phyloP scores from a whole-genome alignment of 2,888 invertebrate genomes.

The Erynnis tages region DNA sequence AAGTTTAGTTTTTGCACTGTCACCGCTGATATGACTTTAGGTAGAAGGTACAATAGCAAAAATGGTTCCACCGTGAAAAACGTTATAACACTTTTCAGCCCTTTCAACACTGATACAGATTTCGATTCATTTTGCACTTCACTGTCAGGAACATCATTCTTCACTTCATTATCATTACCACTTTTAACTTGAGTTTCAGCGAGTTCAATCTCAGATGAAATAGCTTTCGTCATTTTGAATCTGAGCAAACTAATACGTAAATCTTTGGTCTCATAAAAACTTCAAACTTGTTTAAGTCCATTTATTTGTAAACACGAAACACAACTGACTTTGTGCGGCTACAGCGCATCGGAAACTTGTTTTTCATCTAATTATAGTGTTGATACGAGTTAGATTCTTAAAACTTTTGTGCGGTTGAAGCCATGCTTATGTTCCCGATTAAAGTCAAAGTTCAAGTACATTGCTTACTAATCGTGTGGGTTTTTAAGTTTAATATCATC shows the following conservation, averaged over 20 bases:
- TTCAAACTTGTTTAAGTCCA: constrained; percentile 33
- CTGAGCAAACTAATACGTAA: too few relatives aligned
- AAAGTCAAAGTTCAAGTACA: constrained; percentile 33
- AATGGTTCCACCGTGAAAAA: constrained; percentile 85
- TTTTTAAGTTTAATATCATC: too few relatives aligned
- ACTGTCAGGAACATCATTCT: constrained; percentile 10
- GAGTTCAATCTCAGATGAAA: neutral
- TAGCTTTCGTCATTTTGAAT: constrained; percentile 6
- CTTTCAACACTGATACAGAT: constrained; percentile 35
- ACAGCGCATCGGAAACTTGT: constrained; percentile 37
- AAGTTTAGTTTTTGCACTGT: constrained; percentile 77
- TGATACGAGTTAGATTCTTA: constrained; percentile 11
- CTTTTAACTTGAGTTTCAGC: neutral
- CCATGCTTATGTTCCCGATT: neutral
- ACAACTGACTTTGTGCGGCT: constrained; percentile 36
- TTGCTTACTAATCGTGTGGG: too few relatives aligned
- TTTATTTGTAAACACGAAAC: constrained; percentile 46
- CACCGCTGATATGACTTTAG: constrained; percentile 81
- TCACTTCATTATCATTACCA: neutral
- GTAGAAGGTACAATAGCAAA: constrained; percentile 83
- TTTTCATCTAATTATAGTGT: constrained; percentile 34
- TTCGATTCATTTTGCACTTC: constrained; percentile 33
- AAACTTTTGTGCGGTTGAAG: constrained; percentile 8
- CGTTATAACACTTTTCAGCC: constrained; percentile 40
- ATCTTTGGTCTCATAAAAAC: constrained; percentile 5